These are phyloP conservation scores for Stomatorhinus ivindoensis DNA, from an alignment of 2,113 vertebrate genomes.

Conservation along the genomic window DNA sequence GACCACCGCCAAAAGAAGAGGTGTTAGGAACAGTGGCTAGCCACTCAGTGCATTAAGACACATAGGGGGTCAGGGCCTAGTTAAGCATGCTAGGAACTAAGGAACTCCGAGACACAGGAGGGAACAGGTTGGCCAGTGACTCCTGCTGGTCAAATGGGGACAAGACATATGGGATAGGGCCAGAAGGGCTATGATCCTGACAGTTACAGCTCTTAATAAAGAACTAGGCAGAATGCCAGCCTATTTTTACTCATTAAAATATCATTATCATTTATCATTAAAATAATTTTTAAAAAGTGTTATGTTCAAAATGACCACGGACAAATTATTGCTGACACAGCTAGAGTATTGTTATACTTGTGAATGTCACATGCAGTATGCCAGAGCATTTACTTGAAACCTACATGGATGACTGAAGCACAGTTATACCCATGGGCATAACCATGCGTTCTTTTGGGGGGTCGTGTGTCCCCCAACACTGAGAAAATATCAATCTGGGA, in stretches of 20 bases:
- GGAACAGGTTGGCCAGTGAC: not conserved
- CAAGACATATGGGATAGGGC: not conserved
- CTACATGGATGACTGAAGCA: not conserved
- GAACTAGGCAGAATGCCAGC: not conserved
- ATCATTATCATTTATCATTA: not conserved
- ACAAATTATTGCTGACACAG: not conserved
- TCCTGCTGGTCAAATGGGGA: not conserved
- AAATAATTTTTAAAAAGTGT: not conserved
- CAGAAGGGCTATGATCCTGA: not conserved
- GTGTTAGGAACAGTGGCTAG: not conserved
- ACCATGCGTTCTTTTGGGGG: not conserved
- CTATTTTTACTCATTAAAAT: not conserved
- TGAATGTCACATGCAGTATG: not conserved
- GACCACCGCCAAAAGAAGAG: not conserved
- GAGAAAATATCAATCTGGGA: not conserved
- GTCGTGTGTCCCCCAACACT: not conserved
- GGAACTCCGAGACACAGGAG: not conserved
- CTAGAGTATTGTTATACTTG: not conserved
- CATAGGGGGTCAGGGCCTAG: not conserved
- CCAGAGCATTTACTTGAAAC: not conserved
- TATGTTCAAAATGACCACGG: not conserved
- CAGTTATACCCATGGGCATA: not conserved
- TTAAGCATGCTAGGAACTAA: not conserved
- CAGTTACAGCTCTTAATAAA: not conserved
- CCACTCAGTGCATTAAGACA: not conserved